Evolutionary conservation across 2,888 invertebrate genomes (phyloP).

Genomic region (Tridacna gigas): DNA sequence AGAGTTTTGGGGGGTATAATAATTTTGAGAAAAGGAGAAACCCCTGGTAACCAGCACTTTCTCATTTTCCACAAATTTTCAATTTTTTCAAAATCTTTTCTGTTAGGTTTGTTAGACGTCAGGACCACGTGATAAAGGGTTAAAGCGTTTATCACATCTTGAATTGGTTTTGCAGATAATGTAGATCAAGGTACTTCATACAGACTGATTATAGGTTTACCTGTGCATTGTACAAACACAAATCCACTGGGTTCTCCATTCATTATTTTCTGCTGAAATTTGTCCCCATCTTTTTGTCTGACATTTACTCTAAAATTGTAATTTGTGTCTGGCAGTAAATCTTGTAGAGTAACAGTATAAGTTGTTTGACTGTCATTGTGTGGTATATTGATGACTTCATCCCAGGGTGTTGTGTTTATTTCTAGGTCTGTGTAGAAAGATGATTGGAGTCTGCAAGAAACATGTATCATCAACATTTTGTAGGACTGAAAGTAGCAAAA

Average conservation of each 20-base stretch:
- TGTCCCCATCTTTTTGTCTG: conserved; percentile 65
- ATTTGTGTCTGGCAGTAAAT: conserved; percentile 57
- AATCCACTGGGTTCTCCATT: conserved; percentile 50
- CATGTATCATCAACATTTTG: no score
- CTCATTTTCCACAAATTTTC: no score
- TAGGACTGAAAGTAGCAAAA: no score
- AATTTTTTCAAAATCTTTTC: no score
- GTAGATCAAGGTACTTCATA: background rate
- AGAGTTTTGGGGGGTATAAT: no score
- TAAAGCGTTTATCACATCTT: no score
- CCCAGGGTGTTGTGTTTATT: conserved; percentile 9
- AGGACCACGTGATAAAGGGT: no score
- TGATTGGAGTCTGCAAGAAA: background rate
- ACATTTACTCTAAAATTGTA: conserved; percentile 74
- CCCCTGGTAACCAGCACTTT: no score
- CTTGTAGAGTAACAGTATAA: conserved; percentile 42
- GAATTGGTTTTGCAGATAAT: background rate
- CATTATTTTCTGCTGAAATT: conserved; percentile 49
- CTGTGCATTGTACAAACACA: conserved; percentile 66
- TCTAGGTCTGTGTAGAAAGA: conserved; percentile 13
- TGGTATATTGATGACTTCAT: background rate
- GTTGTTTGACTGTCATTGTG: conserved; percentile 11
- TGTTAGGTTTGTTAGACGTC: no score
- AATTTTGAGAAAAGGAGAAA: no score
- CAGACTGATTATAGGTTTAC: conserved; percentile 45